Conservation (phyloP, 2,888 invertebrate genomes). For the Acheta domesticus region DNA sequence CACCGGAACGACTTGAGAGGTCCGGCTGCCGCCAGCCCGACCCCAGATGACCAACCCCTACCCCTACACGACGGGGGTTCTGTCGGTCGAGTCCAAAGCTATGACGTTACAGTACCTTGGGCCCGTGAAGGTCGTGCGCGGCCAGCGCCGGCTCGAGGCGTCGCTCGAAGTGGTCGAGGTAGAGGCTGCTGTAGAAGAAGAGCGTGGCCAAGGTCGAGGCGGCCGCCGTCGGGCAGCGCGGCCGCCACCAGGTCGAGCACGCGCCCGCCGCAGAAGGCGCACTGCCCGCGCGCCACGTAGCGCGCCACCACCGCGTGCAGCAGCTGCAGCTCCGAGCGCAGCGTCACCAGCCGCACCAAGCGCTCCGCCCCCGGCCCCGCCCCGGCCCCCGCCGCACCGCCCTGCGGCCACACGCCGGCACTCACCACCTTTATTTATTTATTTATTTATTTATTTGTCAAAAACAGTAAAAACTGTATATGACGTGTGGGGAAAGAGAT, state of each 20-base stretch:
- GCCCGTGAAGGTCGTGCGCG: neutral
- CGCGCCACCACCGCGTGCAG: neutral
- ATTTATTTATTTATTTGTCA: too few species aligned
- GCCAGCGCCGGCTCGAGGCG: neutral
- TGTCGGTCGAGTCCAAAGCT: too few species aligned
- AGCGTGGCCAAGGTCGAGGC: neutral
- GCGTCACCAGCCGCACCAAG: neutral
- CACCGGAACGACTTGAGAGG: too few species aligned
- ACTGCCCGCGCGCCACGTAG: neutral
- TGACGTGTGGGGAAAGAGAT: too few species aligned
- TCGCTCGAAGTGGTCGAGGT: neutral
- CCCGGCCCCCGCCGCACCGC: neutral
- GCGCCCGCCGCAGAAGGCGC: neutral
- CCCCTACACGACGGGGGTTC: too few species aligned
- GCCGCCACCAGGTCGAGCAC: neutral
- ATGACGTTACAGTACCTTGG: too few species aligned
- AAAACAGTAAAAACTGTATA: too few species aligned
- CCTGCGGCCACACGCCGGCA: neutral
- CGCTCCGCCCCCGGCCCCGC: neutral
- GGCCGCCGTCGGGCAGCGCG: neutral
- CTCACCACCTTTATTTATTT: neutral
- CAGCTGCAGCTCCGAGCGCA: neutral
- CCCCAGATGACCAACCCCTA: too few species aligned
- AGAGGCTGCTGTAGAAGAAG: neutral
- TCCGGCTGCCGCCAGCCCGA: too few species aligned